Conservation (phyloP, 2,888 invertebrate species). For the Cheilosia impressa region DNA sequence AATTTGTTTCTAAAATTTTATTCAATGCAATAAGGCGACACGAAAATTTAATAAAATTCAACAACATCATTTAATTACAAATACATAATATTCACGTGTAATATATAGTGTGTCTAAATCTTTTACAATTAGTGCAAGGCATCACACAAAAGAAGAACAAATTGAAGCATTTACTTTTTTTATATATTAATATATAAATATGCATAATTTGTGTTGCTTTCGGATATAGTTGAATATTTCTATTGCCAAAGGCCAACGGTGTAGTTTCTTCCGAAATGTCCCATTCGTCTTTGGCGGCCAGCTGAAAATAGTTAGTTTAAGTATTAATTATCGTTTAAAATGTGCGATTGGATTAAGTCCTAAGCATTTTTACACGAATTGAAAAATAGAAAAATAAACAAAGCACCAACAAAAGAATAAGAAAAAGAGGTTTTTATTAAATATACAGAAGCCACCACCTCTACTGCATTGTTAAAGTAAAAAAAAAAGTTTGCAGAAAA, state of each 20-base stretch:
- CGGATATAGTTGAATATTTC: constrained; percentile 44
- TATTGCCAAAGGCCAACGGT: constrained; percentile 87
- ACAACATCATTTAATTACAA: constrained; percentile 50
- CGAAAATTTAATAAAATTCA: constrained; percentile 40
- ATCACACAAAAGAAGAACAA: constrained; percentile 42
- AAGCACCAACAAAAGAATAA: constrained; percentile 67
- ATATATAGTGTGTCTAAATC: constrained; percentile 25
- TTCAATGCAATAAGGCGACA: constrained; percentile 67
- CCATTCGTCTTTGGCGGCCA: constrained; percentile 90
- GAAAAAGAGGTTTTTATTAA: constrained; percentile 49
- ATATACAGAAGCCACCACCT: constrained; percentile 72
- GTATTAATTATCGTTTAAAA: constrained; percentile 5
- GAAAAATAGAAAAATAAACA: constrained; percentile 55
- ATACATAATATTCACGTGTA: constrained; percentile 9
- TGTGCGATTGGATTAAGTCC: neutral
- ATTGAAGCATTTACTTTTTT: constrained; percentile 52
- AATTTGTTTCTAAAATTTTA: constrained; percentile 37
- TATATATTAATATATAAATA: constrained; percentile 56
- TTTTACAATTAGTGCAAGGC: constrained; percentile 61
- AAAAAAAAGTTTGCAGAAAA: constrained; percentile 47
- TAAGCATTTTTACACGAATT: constrained; percentile 17
- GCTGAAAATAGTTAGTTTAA: constrained; percentile 77
- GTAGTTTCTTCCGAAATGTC: constrained; percentile 92
- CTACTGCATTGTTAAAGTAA: constrained; percentile 54
- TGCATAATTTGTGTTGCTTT: constrained; percentile 41